phyloP scores from a whole-genome alignment of 2,888 invertebrate genomes.

The Periphyllus acericola region DNA sequence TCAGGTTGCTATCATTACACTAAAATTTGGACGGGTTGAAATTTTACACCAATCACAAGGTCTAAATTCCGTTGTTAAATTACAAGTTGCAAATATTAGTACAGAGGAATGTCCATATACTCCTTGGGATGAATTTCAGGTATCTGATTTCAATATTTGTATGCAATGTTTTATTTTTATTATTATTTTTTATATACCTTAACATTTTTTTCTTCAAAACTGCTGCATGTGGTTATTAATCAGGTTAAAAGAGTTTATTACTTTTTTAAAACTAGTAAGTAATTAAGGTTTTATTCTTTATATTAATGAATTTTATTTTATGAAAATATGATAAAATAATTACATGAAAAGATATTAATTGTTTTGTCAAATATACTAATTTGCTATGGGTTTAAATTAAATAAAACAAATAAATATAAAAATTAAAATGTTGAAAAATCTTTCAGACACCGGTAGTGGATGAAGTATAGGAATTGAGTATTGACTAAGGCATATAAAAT shows the following conservation, averaged over 20 bases:
- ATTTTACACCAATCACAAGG: constrained; percentile 78
- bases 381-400: too few species aligned
- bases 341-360: background rate
- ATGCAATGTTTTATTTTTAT: constrained; percentile 33
- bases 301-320: background rate
- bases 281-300: background rate
- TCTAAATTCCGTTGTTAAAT: constrained; percentile 74
- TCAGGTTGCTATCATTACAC: constrained; percentile 71
- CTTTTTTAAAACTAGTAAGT: constrained; percentile 5
- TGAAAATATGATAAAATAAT: background rate
- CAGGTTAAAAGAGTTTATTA: constrained; percentile 9
- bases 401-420: too few species aligned
- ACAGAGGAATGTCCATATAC: constrained; percentile 88
- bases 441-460: too few species aligned
- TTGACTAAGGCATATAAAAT: too few species aligned
- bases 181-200: constrained; percentile 30
- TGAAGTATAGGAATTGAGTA: too few species aligned
- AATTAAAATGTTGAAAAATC: too few species aligned
- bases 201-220: constrained; percentile 43
- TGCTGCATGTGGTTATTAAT: constrained; percentile 58
- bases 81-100: constrained; percentile 77
- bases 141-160: constrained; percentile 67
- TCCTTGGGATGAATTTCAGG: constrained; percentile 95
- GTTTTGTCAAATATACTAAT: too few species aligned
- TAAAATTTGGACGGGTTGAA: constrained; percentile 81